A percentile compares a stretch with the other conserved stretches of the same genome.
Conservation (phyloP, 2,888 invertebrate genomes). For the Lasioglossum figueresi region DNA sequence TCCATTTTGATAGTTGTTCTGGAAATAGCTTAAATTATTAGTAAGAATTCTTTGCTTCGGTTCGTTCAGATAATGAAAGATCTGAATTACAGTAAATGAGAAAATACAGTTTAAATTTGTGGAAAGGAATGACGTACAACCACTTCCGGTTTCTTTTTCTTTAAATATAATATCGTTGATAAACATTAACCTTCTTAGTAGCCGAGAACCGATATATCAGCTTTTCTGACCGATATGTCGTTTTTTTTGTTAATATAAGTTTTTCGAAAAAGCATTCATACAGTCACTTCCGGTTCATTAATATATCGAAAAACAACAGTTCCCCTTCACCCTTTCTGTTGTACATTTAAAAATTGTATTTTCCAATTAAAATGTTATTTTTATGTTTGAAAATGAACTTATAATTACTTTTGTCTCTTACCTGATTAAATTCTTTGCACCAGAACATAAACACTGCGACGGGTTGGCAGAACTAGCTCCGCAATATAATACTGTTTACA, state of each 20-base stretch:
- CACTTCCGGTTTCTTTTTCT: background rate
- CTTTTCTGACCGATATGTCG: too few species aligned
- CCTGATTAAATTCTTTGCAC: background rate
- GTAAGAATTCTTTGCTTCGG: background rate
- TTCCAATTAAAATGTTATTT: background rate
- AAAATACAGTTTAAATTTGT: background rate
- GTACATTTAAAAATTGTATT: background rate
- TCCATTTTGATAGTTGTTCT: constrained; percentile 28
- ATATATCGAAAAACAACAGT: background rate
- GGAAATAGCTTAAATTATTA: background rate
- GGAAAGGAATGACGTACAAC: background rate
- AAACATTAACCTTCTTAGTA: background rate
- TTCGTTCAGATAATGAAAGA: too few species aligned
- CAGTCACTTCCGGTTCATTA: background rate
- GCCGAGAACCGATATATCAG: too few species aligned
- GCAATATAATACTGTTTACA: background rate
- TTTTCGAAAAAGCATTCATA: background rate
- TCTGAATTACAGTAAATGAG: background rate
- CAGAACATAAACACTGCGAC: background rate
- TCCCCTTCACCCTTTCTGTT: background rate
- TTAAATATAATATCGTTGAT: background rate
- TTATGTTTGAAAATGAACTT: background rate
- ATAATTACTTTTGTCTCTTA: background rate
- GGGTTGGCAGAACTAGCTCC: background rate
- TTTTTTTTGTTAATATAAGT: too few species aligned